Evolutionary conservation across 2,797 vertebrate genomes (phyloP).

Genomic region (Tapera naevia): DNA sequence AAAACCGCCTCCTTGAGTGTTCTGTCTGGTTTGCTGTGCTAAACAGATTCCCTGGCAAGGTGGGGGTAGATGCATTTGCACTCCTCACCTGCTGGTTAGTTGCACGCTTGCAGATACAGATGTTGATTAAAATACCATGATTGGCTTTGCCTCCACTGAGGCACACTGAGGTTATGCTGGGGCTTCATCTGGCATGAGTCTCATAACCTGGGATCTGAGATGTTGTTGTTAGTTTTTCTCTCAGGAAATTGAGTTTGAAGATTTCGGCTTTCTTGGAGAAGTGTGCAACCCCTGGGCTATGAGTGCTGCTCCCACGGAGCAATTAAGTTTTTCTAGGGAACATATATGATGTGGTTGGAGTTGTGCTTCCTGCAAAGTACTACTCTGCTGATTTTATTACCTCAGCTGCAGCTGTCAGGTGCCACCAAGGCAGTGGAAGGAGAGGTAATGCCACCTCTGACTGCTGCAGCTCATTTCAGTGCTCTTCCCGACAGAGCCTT

Average conservation of each 20-base stretch:
- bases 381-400: not conserved
- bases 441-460: not conserved
- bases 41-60: not conserved
- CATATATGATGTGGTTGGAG: not conserved
- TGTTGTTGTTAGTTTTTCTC: not conserved
- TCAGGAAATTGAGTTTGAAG: not conserved
- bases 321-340: not conserved
- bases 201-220: not conserved
- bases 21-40: not conserved
- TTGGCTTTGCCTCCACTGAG: not conserved
- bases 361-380: not conserved
- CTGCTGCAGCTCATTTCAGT: not conserved
- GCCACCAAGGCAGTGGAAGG: not conserved
- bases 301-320: not conserved
- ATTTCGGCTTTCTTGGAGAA: not conserved
- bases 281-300: not conserved
- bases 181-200: not conserved
- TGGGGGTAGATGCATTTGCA: not conserved
- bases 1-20: not conserved
- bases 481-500: not conserved
- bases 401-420: not conserved
- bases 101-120: not conserved
- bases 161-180: rapidly evolving
- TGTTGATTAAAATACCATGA: not conserved
- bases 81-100: not conserved